These are phyloP conservation scores for Polydesmus complanatus DNA, from an alignment of 2,888 invertebrate species.

Conservation along the genomic window DNA sequence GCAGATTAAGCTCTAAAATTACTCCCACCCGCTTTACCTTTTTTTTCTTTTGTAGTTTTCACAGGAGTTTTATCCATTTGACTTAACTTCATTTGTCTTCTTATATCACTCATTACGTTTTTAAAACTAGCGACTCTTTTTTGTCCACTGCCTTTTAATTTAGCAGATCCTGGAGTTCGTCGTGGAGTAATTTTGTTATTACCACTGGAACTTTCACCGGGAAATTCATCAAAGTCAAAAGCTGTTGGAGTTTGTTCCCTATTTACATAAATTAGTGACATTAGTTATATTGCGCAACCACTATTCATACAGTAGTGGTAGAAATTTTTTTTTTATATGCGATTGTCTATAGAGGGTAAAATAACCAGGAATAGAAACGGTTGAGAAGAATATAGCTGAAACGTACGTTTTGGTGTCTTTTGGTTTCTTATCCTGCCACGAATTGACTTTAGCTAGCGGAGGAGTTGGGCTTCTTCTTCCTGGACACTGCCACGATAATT, in stretches of 20 bases:
- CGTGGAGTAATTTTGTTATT: constrained; percentile 7
- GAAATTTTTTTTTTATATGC: too few species aligned
- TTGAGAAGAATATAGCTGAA: not conserved
- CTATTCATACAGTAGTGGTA: too few species aligned
- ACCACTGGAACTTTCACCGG: not conserved
- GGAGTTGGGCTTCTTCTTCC: constrained; percentile 24
- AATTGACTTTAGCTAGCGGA: constrained; percentile 15
- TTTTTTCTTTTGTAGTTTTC: not conserved
- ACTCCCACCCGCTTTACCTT: not conserved
- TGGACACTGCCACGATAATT: constrained; percentile 24
- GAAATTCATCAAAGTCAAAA: constrained; percentile 11
- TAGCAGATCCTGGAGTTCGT: constrained; percentile 1
- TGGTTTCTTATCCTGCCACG: constrained; percentile 1
- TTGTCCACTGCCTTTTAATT: constrained; percentile 9
- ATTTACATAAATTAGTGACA: not conserved
- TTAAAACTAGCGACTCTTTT: constrained; percentile 9
- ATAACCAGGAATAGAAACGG: not conserved
- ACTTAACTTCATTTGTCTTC: constrained; percentile 9
- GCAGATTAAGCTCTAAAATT: not conserved
- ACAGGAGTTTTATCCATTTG: constrained; percentile 5
- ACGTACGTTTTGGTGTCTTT: not conserved
- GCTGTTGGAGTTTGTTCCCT: constrained; percentile 3
- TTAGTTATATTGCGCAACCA: not conserved
- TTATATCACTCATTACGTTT: constrained; percentile 10
- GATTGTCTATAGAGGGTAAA: not conserved